Base-by-base conservation (phyloP, 2,888 invertebrate species). In the Drosophila siamana region DNA sequence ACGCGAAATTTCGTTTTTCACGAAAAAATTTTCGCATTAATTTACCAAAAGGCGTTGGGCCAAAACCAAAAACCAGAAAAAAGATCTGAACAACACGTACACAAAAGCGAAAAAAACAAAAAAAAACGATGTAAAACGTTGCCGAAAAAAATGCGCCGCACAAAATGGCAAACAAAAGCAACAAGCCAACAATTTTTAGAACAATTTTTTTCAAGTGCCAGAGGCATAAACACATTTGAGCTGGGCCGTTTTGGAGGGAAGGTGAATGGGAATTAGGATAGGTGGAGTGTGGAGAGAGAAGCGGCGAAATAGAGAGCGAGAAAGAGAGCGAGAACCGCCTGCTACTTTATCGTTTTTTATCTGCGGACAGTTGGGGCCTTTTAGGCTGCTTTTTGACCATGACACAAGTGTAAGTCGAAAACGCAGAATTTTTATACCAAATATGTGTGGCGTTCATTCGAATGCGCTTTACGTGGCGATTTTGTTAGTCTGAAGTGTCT, bases 1-100 rank as follows among this genome's bases (percentile, higher is more conserved):
- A 88, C 87, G 89, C 88, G 89, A 89, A 85, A 87, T 81, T 84
- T 89, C 78, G 81, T 88, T 88, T 87, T 86, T 88, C 80, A 75
- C 85, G 79, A 84, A 73, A 73, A 87, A 89, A 89, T 83, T 83
- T 89, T 89, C 88, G 85, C 90, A 88, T 88, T 89, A 89, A 88
- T 88, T 88, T 88, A 82, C 77, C 80, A 87, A 88, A 87, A 86
- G 86, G 86, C 86, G 89, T 88, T 89, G 82, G 89, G 82, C 89
- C 86, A 88, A 79, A 88, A 84, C 74, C 80, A 81, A 86, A 84
- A 81, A 72, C 62, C 73, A 69, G 69, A 80, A 74, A 61, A 73
- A 69, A 77, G 54, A 70, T 61, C 52, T 66, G 46, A 61, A 54
- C 41, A 59, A 50, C 62, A 36, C 47, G 54, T 48, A 41, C 40